Percentiles rank a stretch among this genome's conserved stretches.
These are phyloP conservation scores for Nothobranchius kuhntae DNA, from an alignment of 2,113 vertebrate genomes.

Conservation along the genomic window DNA sequence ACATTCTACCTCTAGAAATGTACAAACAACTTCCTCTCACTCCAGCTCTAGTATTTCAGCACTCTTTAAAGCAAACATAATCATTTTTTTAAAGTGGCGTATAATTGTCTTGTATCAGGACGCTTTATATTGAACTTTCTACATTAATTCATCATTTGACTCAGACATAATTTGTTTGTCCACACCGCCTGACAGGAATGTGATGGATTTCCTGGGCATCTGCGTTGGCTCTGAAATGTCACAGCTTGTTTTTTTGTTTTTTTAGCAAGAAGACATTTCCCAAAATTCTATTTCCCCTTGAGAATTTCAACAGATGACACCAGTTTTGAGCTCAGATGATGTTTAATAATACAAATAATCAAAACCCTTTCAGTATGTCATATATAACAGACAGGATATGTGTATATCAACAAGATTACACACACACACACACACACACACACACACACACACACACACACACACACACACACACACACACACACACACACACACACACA, in stretches of 20 bases:
- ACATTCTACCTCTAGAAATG: slow-evolving; percentile 12
- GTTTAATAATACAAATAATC: slow-evolving; percentile 13
- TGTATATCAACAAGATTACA: too few species aligned
- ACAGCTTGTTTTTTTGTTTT: slow-evolving; percentile 41
- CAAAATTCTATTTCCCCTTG: slow-evolving; percentile 19
- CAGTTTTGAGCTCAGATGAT: slow-evolving; percentile 10
- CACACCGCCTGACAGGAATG: slow-evolving; percentile 10
- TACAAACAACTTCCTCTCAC: neutral
- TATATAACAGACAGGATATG: too few species aligned
- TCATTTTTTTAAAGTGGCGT: neutral
- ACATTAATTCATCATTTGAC: slow-evolving; percentile 2
- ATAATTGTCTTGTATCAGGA: slow-evolving; percentile 5
- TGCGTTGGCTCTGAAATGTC: slow-evolving; percentile 53
- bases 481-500: too few species aligned
- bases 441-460: too few species aligned
- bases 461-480: too few species aligned
- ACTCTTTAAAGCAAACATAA: neutral
- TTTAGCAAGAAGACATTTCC: slow-evolving; percentile 22
- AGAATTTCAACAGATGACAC: slow-evolving; percentile 19
- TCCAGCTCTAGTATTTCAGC: slow-evolving; percentile 1
- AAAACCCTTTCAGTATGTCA: neutral
- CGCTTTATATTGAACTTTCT: neutral
- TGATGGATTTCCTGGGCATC: slow-evolving; percentile 22
- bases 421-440: too few species aligned
- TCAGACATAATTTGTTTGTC: slow-evolving; percentile 8